Evolutionary conservation across 53 echinoderm and acorn worm species (phyloP).

Genomic region (Luidia sarsii): DNA sequence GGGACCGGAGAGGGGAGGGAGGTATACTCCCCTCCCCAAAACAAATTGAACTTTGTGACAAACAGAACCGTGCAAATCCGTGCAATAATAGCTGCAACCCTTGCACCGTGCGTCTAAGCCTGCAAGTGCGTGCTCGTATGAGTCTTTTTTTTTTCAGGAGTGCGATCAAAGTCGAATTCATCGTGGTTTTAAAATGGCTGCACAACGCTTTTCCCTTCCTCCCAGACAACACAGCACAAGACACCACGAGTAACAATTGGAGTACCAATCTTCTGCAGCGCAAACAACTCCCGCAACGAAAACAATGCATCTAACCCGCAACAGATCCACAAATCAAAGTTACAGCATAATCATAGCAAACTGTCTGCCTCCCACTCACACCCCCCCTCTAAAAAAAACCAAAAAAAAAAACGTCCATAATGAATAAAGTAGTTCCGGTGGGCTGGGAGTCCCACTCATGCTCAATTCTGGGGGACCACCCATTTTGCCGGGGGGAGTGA

Average conservation of each 20-base stretch:
- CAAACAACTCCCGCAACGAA: background rate
- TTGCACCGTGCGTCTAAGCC: too few relatives aligned
- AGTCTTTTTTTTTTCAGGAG: too few relatives aligned
- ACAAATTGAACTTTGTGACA: background rate
- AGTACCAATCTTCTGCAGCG: background rate
- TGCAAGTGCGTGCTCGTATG: too few relatives aligned
- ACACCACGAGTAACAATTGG: too few relatives aligned
- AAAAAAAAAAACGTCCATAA: background rate
- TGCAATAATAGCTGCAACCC: too few relatives aligned
- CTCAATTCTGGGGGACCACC: constrained; percentile 19
- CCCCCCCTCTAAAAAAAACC: background rate
- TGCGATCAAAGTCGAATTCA: too few relatives aligned
- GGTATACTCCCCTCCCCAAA: background rate
- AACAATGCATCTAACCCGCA: background rate
- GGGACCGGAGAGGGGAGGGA: background rate
- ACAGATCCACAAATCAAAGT: constrained; percentile 23
- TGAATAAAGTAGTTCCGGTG: constrained; percentile 57
- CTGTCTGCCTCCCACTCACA: background rate
- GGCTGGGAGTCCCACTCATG: background rate
- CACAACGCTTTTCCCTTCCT: too few relatives aligned
- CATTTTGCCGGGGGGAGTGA: constrained; percentile 44
- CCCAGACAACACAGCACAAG: too few relatives aligned
- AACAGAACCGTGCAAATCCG: too few relatives aligned
- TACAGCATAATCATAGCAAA: constrained; percentile 2
- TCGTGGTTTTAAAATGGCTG: too few relatives aligned